These are phyloP conservation scores for Geophilus truncorum DNA, from an alignment of 2,888 invertebrate genomes.

Conservation along the genomic window DNA sequence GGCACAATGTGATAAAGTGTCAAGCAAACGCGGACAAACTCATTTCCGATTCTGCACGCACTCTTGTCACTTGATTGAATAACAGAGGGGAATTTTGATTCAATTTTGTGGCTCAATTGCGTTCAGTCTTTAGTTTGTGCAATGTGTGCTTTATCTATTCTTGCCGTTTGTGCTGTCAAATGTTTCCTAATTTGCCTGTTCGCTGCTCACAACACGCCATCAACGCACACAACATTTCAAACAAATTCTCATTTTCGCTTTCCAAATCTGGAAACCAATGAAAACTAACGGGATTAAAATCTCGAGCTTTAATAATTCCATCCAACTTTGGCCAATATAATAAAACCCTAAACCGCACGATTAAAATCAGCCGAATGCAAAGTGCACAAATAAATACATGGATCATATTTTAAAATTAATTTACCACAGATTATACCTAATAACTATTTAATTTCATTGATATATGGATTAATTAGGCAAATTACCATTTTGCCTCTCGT, in stretches of 20 bases:
- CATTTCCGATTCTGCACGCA: constrained; percentile 10
- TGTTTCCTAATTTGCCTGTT: not conserved
- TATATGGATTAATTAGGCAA: too few species aligned
- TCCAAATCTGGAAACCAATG: not conserved
- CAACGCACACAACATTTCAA: not conserved
- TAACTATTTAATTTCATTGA: too few species aligned
- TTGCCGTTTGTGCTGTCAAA: not conserved
- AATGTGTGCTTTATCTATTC: not conserved
- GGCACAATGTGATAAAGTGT: constrained; percentile 1
- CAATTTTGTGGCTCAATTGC: constrained; percentile 10
- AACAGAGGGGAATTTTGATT: constrained; percentile 10
- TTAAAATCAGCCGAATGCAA: too few species aligned
- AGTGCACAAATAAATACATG: too few species aligned
- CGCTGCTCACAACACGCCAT: not conserved
- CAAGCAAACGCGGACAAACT: constrained; percentile 3
- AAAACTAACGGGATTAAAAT: not conserved
- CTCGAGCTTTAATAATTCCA: too few species aligned
- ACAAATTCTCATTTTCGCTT: not conserved
- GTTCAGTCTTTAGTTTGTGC: not conserved
- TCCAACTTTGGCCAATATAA: too few species aligned
- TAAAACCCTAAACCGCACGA: too few species aligned
- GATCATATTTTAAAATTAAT: too few species aligned
- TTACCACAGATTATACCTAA: too few species aligned
- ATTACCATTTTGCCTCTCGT: not conserved
- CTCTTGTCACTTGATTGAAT: constrained; percentile 10